phyloP scores from a whole-genome alignment of 1,140 invertebrate species.

The Gonatopus flavifemur region DNA sequence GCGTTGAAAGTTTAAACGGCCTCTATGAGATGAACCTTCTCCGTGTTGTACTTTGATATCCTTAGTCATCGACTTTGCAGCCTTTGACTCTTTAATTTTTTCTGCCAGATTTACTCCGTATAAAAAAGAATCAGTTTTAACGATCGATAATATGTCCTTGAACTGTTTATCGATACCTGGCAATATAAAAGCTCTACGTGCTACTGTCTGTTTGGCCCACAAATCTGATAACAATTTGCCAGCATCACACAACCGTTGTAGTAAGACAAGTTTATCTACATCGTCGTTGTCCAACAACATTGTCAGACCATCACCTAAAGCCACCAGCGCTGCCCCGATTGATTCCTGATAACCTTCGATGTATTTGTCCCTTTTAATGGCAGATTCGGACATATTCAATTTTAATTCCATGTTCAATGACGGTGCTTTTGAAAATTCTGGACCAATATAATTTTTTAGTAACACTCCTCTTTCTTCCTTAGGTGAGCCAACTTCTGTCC shows the following conservation, averaged over 20 bases:
- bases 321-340: not conserved
- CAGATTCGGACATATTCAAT: slow-evolving; percentile 7
- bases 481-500: slow-evolving; percentile 1
- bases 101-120: not conserved
- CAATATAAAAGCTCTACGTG: slow-evolving; percentile 4
- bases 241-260: not conserved
- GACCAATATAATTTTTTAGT: not conserved
- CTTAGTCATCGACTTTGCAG: not conserved
- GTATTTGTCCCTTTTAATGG: slow-evolving; percentile 14
- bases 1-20: too few relatives aligned
- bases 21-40: too few relatives aligned
- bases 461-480: slow-evolving; percentile 4
- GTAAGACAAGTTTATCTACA: not conserved
- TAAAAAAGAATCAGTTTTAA: too few relatives aligned
- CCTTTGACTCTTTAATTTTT: not conserved
- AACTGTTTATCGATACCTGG: too few relatives aligned
- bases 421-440: not conserved
- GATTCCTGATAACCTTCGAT: not conserved
- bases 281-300: not conserved
- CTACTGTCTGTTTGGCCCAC: slow-evolving; percentile 3
- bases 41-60: too few relatives aligned
- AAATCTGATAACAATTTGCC: slow-evolving; percentile 2
- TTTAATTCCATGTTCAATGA: slow-evolving; percentile 7
- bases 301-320: slow-evolving; percentile 1
- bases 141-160: too few relatives aligned